Base-by-base conservation (phyloP, 2,797 vertebrate genomes). In the Leptatherina wallacei region DNA sequence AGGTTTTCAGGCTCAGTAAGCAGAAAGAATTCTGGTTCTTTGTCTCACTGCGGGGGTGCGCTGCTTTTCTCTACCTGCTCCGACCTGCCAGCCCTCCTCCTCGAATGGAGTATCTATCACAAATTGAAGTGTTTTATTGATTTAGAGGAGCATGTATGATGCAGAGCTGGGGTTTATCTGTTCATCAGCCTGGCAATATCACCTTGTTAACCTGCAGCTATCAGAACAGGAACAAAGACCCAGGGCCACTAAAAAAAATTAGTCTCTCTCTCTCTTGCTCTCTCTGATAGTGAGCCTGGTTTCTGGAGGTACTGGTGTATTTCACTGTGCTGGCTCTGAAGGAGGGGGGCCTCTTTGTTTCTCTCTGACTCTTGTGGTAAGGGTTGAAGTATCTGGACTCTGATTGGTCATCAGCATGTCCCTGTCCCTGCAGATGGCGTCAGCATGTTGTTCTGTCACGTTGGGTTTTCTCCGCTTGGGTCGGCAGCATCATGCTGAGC, bases 1-100 rank as follows among this genome's bases (percentile, higher is more conserved):
- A 44, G 14, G 4, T 55, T 76, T 89, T 88, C 85, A 64, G 63
- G 42, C 72, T 76, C 61, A 51, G 4, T 83, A 32, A 82, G 71
- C 81, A 49, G 7, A 58, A 73, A 86, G 74, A 81, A 87, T 88
- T 80, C 70, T 14, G 18, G 33, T 66, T 59, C 63, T 90, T 85
- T 88, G 80, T 61, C 68, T 5, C 70, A 7, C 57, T 32, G 54
- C 18, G 73, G 75, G 42, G 77, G 69, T 54, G 71, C 4, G 63
- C 71, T 65, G 52, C 30, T 72, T 33, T 62, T 55, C 55, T 66
- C n/a, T 76, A 75, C 85, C 80, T 87, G 83, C 79, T 65, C 67
- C 6, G 1, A 80, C 90, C 80, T 88, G 83, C 74, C 3, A 0
- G 47, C 56, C 14, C 36, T 36, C 65, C 6, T 20, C 49, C 65